Conservation (phyloP, 1,140 invertebrate species). For the Nebria ingens region DNA sequence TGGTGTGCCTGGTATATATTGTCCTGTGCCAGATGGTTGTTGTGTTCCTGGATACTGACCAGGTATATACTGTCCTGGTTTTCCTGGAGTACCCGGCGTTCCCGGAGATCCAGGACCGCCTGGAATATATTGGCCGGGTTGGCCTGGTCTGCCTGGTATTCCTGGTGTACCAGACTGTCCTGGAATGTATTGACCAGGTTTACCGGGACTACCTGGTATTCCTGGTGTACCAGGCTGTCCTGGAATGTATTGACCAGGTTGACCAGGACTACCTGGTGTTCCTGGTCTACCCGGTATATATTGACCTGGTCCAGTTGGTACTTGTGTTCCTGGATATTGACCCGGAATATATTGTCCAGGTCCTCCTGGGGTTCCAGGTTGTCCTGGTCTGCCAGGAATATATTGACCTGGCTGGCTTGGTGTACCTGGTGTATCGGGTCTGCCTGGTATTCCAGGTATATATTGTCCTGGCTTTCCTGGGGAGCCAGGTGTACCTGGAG, state of each 20-base stretch:
- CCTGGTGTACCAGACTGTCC: constrained; percentile 39
- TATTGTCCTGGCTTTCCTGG: constrained; percentile 15
- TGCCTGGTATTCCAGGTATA: neutral
- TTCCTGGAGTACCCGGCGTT: constrained; percentile 26
- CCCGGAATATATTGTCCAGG: too few species aligned
- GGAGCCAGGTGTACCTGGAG: constrained; percentile 18
- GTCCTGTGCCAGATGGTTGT: constrained; percentile 5
- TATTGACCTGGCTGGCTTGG: too few species aligned
- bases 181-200: constrained; percentile 38
- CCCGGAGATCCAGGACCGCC: constrained; percentile 8
- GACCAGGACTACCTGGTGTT: neutral
- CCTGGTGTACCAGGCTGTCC: constrained; percentile 20
- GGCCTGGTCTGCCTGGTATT: constrained; percentile 26
- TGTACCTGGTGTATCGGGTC: too few species aligned
- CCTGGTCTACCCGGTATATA: too few species aligned
- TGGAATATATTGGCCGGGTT: constrained; percentile 24
- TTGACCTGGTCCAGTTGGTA: constrained; percentile 20
- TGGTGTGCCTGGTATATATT: too few species aligned
- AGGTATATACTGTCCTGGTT: constrained; percentile 28
- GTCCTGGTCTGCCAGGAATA: too few species aligned
- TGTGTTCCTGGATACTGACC: constrained; percentile 20
- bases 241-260: neutral
- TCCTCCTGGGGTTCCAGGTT: too few species aligned
- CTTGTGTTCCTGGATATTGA: constrained; percentile 16
- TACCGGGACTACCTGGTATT: constrained; percentile 27